These are phyloP conservation scores for Aurelia sp. DNA, from an alignment of 30 jellyfish, hydroid and myxozoan genomes.

Conservation along the genomic window DNA sequence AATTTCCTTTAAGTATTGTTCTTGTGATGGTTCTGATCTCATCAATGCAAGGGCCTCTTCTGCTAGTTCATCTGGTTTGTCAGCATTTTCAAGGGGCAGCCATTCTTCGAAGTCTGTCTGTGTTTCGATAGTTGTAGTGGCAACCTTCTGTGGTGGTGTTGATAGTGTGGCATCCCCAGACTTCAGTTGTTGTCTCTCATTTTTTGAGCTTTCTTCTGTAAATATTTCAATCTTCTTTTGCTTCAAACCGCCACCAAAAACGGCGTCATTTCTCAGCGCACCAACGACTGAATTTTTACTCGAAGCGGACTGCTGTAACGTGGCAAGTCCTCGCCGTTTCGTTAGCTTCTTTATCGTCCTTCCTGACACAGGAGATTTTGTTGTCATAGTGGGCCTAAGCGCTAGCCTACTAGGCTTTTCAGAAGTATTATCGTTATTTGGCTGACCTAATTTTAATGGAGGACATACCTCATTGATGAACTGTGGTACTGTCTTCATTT, in stretches of 20 bases:
- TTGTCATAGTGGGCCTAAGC: slow-evolving; percentile 37
- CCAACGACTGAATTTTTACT: slow-evolving; percentile 62
- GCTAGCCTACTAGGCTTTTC: slow-evolving; percentile 12
- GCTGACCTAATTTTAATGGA: slow-evolving; percentile 11
- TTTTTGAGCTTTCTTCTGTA: slow-evolving; percentile 4
- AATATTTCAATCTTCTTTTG: slow-evolving; percentile 46
- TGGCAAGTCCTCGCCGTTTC: slow-evolving; percentile 82
- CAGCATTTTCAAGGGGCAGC: slow-evolving; percentile 46
- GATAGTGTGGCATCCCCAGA: not conserved
- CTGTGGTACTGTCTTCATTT: slow-evolving; percentile 68
- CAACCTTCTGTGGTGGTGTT: not conserved
- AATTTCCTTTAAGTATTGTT: slow-evolving; percentile 73
- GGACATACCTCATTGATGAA: slow-evolving; percentile 37
- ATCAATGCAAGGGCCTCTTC: slow-evolving; percentile 81
- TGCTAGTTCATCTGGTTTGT: slow-evolving; percentile 56
- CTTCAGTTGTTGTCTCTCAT: not conserved
- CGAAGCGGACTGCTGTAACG: slow-evolving; percentile 79
- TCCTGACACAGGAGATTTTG: slow-evolving; percentile 40
- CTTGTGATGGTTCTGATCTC: slow-evolving; percentile 79
- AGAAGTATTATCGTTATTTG: not conserved
- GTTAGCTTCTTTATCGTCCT: slow-evolving; percentile 40
- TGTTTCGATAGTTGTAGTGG: slow-evolving; percentile 15
- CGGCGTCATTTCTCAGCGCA: slow-evolving; percentile 8
- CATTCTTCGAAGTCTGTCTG: slow-evolving; percentile 75
- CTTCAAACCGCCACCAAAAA: slow-evolving; percentile 4